These are phyloP conservation scores for Coturnix japonica DNA, from an alignment of 2,113 vertebrate genomes.

Conservation along the genomic window DNA sequence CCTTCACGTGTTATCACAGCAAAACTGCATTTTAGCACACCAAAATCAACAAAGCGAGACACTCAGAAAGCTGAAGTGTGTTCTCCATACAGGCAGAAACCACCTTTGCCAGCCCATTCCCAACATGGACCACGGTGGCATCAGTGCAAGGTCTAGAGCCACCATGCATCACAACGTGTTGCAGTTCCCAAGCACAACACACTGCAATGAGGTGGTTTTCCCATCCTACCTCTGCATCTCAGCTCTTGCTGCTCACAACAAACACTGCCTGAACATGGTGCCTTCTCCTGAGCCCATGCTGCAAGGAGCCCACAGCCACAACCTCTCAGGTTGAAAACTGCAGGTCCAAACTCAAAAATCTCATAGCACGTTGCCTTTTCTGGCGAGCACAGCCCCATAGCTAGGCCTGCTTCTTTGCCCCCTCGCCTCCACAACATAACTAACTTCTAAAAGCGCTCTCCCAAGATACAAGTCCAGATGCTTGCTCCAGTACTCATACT, in stretches of 20 bases:
- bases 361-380: fast-evolving
- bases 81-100: neutral
- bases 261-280: fast-evolving
- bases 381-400: neutral
- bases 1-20: fast-evolving
- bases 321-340: neutral
- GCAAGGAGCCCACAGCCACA: neutral
- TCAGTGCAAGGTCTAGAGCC: neutral
- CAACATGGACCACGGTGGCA: fast-evolving
- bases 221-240: neutral
- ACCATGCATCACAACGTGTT: too few species aligned
- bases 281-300: neutral
- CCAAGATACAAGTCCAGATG: neutral
- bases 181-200: neutral
- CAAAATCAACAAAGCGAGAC: neutral
- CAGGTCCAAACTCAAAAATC: neutral
- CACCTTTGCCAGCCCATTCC: neutral
- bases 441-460: slow-evolving; percentile 23
- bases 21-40: neutral
- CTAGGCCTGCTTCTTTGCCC: neutral
- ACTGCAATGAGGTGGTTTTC: fast-evolving
- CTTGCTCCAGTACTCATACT: neutral
- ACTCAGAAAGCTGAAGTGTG: neutral
- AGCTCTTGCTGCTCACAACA: neutral
- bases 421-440: slow-evolving; percentile 30